Evolutionary conservation across 1,140 invertebrate species (phyloP).

Genomic region (Drosophila melanica): DNA sequence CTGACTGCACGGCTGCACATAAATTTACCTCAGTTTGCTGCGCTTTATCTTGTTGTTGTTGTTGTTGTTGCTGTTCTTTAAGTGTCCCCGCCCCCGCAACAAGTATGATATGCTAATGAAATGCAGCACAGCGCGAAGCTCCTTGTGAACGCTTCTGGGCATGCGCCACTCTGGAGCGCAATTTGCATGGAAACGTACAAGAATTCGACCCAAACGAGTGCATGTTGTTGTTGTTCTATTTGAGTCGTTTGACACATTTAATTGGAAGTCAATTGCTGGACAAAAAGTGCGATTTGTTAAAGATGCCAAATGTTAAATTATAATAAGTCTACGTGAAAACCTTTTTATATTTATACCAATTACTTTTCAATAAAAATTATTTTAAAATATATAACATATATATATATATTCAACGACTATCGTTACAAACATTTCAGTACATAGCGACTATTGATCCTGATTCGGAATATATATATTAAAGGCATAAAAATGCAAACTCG

Average conservation of each 20-base stretch:
- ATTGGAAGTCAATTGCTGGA: constrained; percentile 73
- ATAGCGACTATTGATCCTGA: too few species aligned
- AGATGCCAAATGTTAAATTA: background rate
- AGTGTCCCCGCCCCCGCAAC: constrained; percentile 22
- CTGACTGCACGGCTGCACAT: constrained; percentile 46
- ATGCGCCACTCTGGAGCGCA: constrained; percentile 45
- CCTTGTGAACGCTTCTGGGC: constrained; percentile 23
- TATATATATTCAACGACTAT: too few species aligned
- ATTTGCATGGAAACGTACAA: constrained; percentile 11
- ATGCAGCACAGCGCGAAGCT: constrained; percentile 50
- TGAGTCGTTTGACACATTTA: constrained; percentile 67
- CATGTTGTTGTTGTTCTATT: constrained; percentile 19
- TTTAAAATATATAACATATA: too few species aligned
- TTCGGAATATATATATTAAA: too few species aligned
- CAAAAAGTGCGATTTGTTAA: constrained; percentile 36
- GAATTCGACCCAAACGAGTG: constrained; percentile 19
- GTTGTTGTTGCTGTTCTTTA: constrained; percentile 29
- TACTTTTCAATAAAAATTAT: too few species aligned
- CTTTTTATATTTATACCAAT: too few species aligned
- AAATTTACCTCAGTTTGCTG: constrained; percentile 57
- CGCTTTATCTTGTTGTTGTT: constrained; percentile 27
- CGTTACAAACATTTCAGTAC: too few species aligned
- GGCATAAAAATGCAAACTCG: too few species aligned
- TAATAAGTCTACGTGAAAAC: background rate
- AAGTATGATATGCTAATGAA: constrained; percentile 71